Evolutionary conservation across 2,797 vertebrate species (phyloP).

Genomic region (Rhyacichthys aspro): DNA sequence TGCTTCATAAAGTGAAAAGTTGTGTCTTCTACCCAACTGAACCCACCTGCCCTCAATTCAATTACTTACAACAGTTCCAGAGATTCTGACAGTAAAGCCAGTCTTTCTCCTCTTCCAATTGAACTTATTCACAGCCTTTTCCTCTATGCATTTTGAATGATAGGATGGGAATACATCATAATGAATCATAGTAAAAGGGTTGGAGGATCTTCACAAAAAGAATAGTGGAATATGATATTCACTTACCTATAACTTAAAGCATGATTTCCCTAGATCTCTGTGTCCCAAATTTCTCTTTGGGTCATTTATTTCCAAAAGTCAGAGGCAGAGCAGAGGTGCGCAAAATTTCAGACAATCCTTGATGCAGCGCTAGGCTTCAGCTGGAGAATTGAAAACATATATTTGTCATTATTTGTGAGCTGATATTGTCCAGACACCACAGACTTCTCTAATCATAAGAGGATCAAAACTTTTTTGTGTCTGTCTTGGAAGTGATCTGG

Average conservation of each 20-base stretch:
- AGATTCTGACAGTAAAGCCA: too few relatives aligned
- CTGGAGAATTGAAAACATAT: slow-evolving; percentile 6
- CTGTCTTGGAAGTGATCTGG: slow-evolving; percentile 9
- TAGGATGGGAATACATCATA: background rate
- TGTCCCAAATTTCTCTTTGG: too few relatives aligned
- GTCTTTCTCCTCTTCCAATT: background rate
- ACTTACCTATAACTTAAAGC: slow-evolving; percentile 24
- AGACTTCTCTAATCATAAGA: slow-evolving; percentile 4
- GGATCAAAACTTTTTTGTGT: slow-evolving; percentile 19
- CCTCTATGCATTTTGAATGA: background rate
- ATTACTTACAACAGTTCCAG: too few relatives aligned
- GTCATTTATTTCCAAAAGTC: too few relatives aligned
- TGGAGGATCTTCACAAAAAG: background rate
- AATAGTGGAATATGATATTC: slow-evolving; percentile 18
- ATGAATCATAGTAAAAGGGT: background rate
- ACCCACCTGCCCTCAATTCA: too few relatives aligned
- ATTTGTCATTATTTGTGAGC: slow-evolving; percentile 34
- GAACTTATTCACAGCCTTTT: background rate
- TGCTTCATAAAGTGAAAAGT: too few relatives aligned
- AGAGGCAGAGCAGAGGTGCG: too few relatives aligned
- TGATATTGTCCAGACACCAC: slow-evolving; percentile 17
- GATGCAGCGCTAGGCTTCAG: slow-evolving; percentile 21
- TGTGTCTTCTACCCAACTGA: too few relatives aligned
- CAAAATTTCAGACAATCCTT: slow-evolving; percentile 16
- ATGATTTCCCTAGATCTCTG: too few relatives aligned